Evolutionary conservation across 2,797 vertebrate species (phyloP).

Genomic region (Gymnothorax reevesii): DNA sequence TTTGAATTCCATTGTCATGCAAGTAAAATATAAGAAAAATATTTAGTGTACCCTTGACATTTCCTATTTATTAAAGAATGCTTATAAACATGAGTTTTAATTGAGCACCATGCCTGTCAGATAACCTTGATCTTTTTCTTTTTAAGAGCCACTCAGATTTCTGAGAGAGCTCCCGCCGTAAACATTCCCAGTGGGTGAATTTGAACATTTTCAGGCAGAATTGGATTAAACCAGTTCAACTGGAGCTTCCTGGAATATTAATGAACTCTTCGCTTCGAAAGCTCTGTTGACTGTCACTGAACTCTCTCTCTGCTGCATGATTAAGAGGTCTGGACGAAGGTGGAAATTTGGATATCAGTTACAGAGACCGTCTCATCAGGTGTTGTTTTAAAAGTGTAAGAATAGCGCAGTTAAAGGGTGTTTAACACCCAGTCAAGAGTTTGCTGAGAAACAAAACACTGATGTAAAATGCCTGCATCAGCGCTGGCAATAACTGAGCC

Average conservation of each 20-base stretch:
- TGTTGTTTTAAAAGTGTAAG: not conserved
- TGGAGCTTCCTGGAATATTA: not conserved
- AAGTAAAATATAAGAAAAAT: too few species aligned
- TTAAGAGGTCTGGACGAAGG: not conserved
- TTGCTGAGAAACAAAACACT: not conserved
- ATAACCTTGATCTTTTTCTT: too few species aligned
- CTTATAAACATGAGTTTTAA: too few species aligned
- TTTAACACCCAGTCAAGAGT: not conserved
- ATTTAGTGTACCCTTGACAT: too few species aligned
- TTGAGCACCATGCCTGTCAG: too few species aligned
- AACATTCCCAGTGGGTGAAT: too few species aligned
- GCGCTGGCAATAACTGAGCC: not conserved
- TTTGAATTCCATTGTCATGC: too few species aligned
- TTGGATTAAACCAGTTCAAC: not conserved
- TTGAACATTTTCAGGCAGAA: too few species aligned
- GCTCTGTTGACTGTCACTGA: not conserved
- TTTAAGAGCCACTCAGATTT: too few species aligned
- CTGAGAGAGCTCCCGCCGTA: too few species aligned
- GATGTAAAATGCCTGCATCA: not conserved
- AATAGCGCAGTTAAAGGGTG: not conserved
- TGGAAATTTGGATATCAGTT: not conserved
- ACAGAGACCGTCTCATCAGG: conserved; percentile 3
- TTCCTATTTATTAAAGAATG: too few species aligned
- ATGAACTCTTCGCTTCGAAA: not conserved
- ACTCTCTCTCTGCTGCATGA: not conserved